A percentile compares a stretch with the other conserved stretches of the same genome.
Evolutionary conservation across 2,797 vertebrate genomes (phyloP).

Genomic region (Melanotaenia maccullochi): DNA sequence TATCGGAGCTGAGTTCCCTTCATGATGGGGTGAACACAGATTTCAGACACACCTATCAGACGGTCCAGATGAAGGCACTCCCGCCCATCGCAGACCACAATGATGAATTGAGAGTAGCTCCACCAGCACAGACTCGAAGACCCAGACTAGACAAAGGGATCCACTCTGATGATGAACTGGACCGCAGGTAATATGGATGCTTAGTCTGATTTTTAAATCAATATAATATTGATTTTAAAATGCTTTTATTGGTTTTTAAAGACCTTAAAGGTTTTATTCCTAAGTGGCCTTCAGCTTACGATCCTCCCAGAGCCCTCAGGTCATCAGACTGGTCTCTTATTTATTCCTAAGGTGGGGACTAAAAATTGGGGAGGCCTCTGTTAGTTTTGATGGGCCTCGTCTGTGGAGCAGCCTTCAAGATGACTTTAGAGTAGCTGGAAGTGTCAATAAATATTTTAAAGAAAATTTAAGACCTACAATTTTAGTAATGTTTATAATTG

Average conservation of each 20-base stretch:
- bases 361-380: background rate
- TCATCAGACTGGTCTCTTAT: too few species aligned
- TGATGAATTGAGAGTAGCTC: constrained; percentile 70
- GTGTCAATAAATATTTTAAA: background rate
- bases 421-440: background rate
- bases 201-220: background rate
- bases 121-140: constrained; percentile 51
- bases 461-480: background rate
- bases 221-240: background rate
- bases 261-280: background rate
- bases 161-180: constrained; percentile 77
- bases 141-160: constrained; percentile 62
- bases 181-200: constrained; percentile 38
- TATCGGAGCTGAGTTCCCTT: constrained; percentile 96
- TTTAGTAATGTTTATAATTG: background rate
- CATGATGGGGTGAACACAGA: constrained; percentile 87
- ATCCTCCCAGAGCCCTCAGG: too few species aligned
- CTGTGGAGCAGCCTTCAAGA: background rate
- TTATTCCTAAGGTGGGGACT: background rate
- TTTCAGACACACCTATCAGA: constrained; percentile 90
- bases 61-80: constrained; percentile 88
- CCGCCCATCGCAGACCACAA: constrained; percentile 86
- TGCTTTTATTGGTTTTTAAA: background rate
- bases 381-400: background rate
- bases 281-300: background rate